Evolutionary conservation across 1,140 invertebrate genomes (phyloP), one percentile per base, ranked within the genome.

Genomic region (Calephelis nemesis): DNA sequence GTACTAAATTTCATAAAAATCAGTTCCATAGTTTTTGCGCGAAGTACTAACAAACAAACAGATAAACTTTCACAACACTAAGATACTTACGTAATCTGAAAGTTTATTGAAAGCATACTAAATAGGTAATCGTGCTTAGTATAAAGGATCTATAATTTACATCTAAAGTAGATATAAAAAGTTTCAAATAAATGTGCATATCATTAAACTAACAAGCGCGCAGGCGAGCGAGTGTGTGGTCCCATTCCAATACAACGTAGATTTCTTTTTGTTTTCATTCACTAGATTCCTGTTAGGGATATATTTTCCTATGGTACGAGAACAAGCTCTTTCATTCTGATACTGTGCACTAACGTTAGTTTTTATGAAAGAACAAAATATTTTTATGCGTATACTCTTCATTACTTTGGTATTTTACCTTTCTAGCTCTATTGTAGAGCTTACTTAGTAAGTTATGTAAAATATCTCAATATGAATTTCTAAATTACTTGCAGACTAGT

Each of bases 131-230:
- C 30, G 30, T 30, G 30, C 30, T 30, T 30, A 30, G 30, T 30
- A 1, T 30, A 30, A 62, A 62, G 30, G 60, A 63, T 13, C 7
- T 13, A 54, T 54, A 54, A 54, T 54, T 54, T 54, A 54, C 50
- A 54, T 54, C 19, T 54, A 54, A 54, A 54, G 40, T 42, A 65
- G 64, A 65, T 65, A 52, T 52, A 66, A 54, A 42, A 19, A 63
- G 76, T 78, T 82, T 79, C 68, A 86, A 88, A 88, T 88, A 87
- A 89, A 91, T 85, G 86, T 87, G 85, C 89, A 89, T 91, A 87
- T 88, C 86, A 91, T 90, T 90, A 88, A 75, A 80, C 77, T 85
- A 83, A 85, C 86, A 85, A 84, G 73, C 75, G 77, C 67, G 70
- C 72, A 70, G 68, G 68, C 77, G 74, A 78, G 76, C 76, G 76